Evolutionary conservation across 2,113 vertebrate species (phyloP), one percentile per base, ranked within the genome.

Genomic region (Gopherus evgoodei): DNA sequence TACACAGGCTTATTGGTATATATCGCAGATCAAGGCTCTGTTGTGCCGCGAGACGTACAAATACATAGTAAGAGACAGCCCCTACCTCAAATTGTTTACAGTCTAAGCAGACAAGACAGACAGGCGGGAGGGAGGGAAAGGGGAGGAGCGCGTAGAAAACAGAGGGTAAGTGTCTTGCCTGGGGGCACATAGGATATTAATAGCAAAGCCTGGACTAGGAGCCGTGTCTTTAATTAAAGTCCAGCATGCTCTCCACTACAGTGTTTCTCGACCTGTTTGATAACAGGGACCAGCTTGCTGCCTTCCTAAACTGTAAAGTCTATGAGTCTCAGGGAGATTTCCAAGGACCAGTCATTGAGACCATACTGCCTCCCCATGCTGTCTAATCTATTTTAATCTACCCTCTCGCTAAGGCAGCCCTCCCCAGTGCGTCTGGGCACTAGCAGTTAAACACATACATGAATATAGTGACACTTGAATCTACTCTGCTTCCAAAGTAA

Each of bases 1-100:
- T 4, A 16, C 62, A 35, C 62, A n/a, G n/a, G 38, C 62, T 35
- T 42, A 12, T 42, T 44, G 19, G 19, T 44, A 44, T 42, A 3
- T 76, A n/a, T 69, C 17, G 25, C n/a, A 14, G 50, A 0, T 1
- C 2, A 62, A 65, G 59, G 12, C 72, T 27, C 52, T 2, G 1
- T 21, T 1, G 5, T 8, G 8, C n/a, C 0, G 1, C 12, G 14
- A 11, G 24, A 42, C 13, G 3, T 14, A 27, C 3, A 4, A 44
- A 44, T 16, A 8, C 42, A 62, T 5, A 2, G 29, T 35, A 21
- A 22, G 17, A 11, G 35, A 79, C 82, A 62, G 47, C 6, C 42
- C 22, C 72, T 9, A 11, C 38, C 38, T 25, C 72, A 7, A 24
- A n/a, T n/a, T n/a, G 16, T n/a, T n/a, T 69, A 44, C 72, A 76